Conservation (phyloP, 2,113 vertebrate genomes). For the Progne subis region DNA sequence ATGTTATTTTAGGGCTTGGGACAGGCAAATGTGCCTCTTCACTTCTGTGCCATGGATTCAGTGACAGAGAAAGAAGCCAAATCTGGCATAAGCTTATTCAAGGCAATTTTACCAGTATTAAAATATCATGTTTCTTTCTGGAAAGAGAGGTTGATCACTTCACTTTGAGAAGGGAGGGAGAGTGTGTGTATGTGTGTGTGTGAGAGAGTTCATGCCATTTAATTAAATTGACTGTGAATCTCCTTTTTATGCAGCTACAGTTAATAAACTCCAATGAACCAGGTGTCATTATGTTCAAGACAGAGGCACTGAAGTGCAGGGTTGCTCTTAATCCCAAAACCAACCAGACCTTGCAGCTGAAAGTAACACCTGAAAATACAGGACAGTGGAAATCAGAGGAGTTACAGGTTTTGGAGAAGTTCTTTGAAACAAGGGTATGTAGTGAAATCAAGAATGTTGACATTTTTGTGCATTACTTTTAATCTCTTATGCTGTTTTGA, state of each 20-base stretch:
- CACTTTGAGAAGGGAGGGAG: neutral
- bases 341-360: constrained; percentile 96
- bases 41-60: neutral
- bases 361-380: constrained; percentile 96
- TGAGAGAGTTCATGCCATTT: neutral
- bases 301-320: constrained; percentile 93
- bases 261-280: constrained; percentile 97
- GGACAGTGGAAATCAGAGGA: constrained; percentile 97
- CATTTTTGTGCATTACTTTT: neutral
- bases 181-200: neutral
- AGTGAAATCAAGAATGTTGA: neutral
- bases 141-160: neutral
- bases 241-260: constrained; percentile 80
- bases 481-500: neutral
- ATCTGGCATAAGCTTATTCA: neutral
- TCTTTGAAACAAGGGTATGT: constrained; percentile 95
- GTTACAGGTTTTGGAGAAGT: constrained; percentile 95
- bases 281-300: constrained; percentile 99
- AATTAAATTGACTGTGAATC: neutral
- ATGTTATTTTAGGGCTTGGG: neutral
- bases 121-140: neutral
- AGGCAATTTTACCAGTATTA: neutral
- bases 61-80: neutral
- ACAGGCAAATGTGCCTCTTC: neutral
- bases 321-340: constrained; percentile 97